A percentile compares a stretch with the other conserved stretches of the same genome.
phyloP scores from a whole-genome alignment of 2,888 invertebrate genomes.

The Arge pagana region DNA sequence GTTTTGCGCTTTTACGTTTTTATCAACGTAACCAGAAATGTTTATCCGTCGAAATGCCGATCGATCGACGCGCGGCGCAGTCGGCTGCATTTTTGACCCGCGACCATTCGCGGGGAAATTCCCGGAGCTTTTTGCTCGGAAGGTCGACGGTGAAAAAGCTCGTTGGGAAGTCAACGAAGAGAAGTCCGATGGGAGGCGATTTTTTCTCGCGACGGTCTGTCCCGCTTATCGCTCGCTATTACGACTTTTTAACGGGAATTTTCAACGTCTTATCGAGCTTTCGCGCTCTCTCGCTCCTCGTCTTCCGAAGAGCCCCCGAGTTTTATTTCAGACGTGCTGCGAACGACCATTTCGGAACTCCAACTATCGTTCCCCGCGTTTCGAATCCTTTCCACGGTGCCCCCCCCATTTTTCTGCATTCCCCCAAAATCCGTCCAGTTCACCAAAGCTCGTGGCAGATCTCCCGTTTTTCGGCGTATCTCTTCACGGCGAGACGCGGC shows the following conservation, averaged over 20 bases:
- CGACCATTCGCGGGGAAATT: too few species aligned
- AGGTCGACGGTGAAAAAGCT: too few species aligned
- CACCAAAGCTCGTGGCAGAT: too few species aligned
- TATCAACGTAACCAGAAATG: too few species aligned
- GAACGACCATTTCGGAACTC: conserved; percentile 18
- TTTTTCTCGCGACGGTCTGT: conserved; percentile 30
- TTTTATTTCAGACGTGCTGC: neutral
- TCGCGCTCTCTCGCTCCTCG: neutral
- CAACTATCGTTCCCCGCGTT: conserved; percentile 2
- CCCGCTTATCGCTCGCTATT: conserved; percentile 44
- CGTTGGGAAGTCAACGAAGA: too few species aligned
- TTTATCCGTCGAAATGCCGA: too few species aligned
- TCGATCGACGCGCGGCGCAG: too few species aligned
- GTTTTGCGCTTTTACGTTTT: too few species aligned
- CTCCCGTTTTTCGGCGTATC: too few species aligned
- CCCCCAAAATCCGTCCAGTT: conserved; percentile 23
- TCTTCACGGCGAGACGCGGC: too few species aligned
- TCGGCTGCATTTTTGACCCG: too few species aligned
- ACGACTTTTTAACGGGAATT: conserved; percentile 45
- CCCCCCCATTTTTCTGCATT: neutral
- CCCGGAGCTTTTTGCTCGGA: too few species aligned
- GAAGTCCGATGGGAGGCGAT: conserved; percentile 37
- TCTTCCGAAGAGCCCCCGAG: neutral
- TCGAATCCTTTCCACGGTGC: conserved; percentile 4
- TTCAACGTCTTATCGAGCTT: conserved; percentile 24